Conservation (phyloP, 1,140 invertebrate species). For the Drosophila nikananu region DNA sequence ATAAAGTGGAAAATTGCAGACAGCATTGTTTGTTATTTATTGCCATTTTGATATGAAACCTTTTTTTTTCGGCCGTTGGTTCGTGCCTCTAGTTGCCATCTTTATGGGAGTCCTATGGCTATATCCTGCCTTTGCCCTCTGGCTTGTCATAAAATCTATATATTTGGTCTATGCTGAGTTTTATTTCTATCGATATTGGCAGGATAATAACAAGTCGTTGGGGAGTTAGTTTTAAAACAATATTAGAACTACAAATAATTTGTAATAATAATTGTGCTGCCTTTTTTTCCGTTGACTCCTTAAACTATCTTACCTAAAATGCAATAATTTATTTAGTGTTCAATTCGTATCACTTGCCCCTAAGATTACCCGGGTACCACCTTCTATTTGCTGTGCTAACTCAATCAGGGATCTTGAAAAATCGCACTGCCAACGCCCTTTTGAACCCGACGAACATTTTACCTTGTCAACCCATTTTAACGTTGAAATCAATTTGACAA, state of each 20-base stretch:
- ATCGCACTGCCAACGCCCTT: constrained; percentile 40
- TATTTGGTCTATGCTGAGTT: constrained; percentile 46
- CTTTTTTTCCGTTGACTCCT: not conserved
- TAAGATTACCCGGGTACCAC: constrained; percentile 36
- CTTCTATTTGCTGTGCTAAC: constrained; percentile 45
- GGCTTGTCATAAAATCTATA: constrained; percentile 65
- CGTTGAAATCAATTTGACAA: constrained; percentile 83
- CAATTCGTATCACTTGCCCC: constrained; percentile 30
- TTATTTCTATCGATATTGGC: constrained; percentile 61
- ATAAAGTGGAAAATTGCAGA: constrained; percentile 83
- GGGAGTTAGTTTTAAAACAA: not conserved
- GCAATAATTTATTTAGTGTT: constrained; percentile 7
- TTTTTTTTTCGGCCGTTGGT: constrained; percentile 44
- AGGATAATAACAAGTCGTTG: constrained; percentile 51
- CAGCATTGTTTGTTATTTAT: constrained; percentile 83
- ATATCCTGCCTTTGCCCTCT: constrained; percentile 25
- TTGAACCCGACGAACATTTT: constrained; percentile 36
- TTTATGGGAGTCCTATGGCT: constrained; percentile 21
- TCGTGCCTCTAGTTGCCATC: constrained; percentile 27
- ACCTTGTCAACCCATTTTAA: constrained; percentile 79
- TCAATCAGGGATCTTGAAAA: constrained; percentile 69
- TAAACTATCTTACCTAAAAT: not conserved
- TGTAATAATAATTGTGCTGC: not conserved
- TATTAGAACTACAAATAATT: not conserved
- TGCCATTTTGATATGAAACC: constrained; percentile 80